Conservation (phyloP, 2,888 invertebrate species). For the Gari tellinella region DNA sequence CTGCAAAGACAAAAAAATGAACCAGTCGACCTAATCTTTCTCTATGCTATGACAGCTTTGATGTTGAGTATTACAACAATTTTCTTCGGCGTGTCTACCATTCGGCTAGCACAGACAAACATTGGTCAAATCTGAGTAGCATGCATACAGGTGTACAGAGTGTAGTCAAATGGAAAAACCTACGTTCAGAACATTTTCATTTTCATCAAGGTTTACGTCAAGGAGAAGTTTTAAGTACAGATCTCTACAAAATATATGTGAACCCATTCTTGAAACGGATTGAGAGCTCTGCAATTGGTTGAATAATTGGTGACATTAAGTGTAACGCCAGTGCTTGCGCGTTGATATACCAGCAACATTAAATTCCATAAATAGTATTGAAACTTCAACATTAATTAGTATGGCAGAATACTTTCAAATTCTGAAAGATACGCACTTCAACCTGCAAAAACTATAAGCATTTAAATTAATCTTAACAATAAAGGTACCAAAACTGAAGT, state of each 20-base stretch:
- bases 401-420: too few species aligned
- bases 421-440: too few species aligned
- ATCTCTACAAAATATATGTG: neutral
- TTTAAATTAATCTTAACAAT: too few species aligned
- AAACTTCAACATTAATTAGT: too few species aligned
- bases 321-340: neutral
- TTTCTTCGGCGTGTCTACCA: neutral
- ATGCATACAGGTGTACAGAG: neutral
- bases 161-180: neutral
- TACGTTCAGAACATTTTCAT: neutral
- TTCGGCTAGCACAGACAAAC: neutral
- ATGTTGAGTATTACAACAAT: neutral
- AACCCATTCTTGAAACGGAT: too few species aligned
- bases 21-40: neutral
- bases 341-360: neutral
- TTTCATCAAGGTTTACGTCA: neutral
- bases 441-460: too few species aligned
- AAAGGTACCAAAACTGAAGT: too few species aligned
- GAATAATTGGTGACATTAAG: too few species aligned
- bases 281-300: too few species aligned
- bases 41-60: slow-evolving; percentile 1
- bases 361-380: neutral
- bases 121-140: too few species aligned
- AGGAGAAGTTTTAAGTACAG: slow-evolving; percentile 5
- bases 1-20: neutral